Conservation (phyloP, 1,140 invertebrate genomes). For the Hyphantria cunea region DNA sequence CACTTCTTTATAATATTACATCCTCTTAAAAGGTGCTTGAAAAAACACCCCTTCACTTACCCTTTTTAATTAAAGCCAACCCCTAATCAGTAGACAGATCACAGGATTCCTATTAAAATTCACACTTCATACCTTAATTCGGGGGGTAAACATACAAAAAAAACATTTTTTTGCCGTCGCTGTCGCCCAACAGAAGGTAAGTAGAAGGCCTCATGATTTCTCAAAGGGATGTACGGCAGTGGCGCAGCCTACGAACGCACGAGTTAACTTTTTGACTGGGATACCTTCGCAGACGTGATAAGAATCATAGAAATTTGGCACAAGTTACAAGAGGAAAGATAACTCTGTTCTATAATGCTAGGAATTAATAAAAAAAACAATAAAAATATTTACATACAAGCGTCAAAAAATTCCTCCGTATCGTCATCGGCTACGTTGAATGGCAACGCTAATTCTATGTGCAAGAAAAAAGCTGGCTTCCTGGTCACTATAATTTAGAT, state of each 20-base stretch:
- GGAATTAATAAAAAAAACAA: too few species aligned
- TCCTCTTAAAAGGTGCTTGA: neutral
- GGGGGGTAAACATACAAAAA: constrained; percentile 39
- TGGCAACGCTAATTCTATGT: too few species aligned
- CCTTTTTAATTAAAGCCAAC: constrained; percentile 13
- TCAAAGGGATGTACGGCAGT: constrained; percentile 72
- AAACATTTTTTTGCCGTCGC: constrained; percentile 47
- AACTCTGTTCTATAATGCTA: too few species aligned
- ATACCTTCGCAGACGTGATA: constrained; percentile 72
- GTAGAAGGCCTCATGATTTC: constrained; percentile 75
- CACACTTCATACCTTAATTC: constrained; percentile 39
- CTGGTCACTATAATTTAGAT: too few species aligned
- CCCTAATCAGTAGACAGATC: constrained; percentile 1
- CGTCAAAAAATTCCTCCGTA: too few species aligned
- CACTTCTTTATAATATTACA: too few species aligned
- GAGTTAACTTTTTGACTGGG: constrained; percentile 77
- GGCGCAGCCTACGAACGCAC: constrained; percentile 54
- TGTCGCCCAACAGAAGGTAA: constrained; percentile 51
- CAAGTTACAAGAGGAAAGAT: constrained; percentile 34
- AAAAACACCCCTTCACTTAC: neutral
- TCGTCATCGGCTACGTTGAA: too few species aligned
- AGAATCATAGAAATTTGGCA: constrained; percentile 49
- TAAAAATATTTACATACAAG: too few species aligned
- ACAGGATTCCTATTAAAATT: constrained; percentile 35
- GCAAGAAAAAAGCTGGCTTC: too few species aligned